Evolutionary conservation across 2,113 vertebrate species (phyloP).

Genomic region (Piprites chloris): DNA sequence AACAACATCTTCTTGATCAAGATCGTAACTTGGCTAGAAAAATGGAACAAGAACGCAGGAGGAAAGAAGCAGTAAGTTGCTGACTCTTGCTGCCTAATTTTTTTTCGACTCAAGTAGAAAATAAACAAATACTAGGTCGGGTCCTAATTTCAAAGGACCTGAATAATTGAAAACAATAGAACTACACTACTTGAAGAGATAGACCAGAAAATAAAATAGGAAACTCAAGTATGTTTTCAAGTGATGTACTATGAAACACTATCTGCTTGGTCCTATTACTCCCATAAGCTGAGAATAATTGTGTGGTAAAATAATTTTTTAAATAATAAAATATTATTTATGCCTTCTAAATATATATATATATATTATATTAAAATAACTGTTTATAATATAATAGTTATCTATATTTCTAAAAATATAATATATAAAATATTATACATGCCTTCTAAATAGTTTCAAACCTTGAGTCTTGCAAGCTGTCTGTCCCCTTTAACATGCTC

Average conservation of each 20-base stretch:
- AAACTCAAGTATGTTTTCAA: not conserved
- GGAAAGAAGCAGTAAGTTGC: constrained; percentile 85
- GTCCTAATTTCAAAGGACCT: not conserved
- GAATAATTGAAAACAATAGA: not conserved
- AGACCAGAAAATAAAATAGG: not conserved
- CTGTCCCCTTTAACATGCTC: not conserved
- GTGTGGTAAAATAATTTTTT: not conserved
- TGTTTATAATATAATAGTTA: too few species aligned
- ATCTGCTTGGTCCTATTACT: not conserved
- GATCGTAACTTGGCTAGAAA: constrained; percentile 82
- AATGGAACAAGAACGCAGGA: constrained; percentile 87
- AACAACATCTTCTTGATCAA: constrained; percentile 33
- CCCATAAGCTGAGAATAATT: not conserved
- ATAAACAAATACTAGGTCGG: not conserved
- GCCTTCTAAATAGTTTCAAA: not conserved
- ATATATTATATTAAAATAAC: too few species aligned
- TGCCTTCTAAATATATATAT: too few species aligned
- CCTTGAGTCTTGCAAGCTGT: not conserved
- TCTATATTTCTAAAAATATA: too few species aligned
- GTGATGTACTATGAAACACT: not conserved
- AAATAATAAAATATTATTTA: not conserved
- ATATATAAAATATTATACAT: too few species aligned
- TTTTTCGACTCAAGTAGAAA: not conserved
- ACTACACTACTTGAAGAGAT: not conserved
- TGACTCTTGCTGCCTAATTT: not conserved